Percentiles rank a stretch among this genome's conserved stretches.
Conservation (phyloP, 2,888 invertebrate species). For the Melitaea athalia region DNA sequence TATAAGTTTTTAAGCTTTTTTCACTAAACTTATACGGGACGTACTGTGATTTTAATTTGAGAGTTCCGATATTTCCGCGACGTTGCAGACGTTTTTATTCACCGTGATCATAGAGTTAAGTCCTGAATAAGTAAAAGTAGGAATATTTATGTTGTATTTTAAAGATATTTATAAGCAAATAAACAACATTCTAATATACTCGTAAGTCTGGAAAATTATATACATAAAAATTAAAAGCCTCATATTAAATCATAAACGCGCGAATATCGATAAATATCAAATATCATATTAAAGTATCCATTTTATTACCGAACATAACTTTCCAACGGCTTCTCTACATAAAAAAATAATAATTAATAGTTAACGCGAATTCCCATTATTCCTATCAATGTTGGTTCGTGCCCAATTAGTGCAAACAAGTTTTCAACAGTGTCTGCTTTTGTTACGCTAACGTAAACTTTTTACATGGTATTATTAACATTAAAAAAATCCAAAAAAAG, state of each 20-base stretch:
- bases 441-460: conserved; percentile 35
- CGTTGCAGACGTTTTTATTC: too few relatives aligned
- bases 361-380: conserved; percentile 22
- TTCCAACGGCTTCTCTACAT: conserved; percentile 26
- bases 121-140: too few relatives aligned
- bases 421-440: conserved; percentile 36
- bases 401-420: conserved; percentile 33
- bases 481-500: conserved; percentile 17
- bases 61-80: too few relatives aligned
- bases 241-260: conserved; percentile 16
- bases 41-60: too few relatives aligned
- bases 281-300: conserved; percentile 24
- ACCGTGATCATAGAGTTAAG: too few relatives aligned
- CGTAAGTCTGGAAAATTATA: not conserved
- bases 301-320: conserved; percentile 29
- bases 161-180: too few relatives aligned
- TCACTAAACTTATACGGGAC: too few relatives aligned
- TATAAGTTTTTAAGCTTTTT: too few relatives aligned
- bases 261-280: conserved; percentile 14
- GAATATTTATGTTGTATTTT: too few relatives aligned
- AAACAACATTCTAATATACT: not conserved
- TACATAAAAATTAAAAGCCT: not conserved
- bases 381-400: conserved; percentile 27
- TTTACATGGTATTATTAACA: conserved; percentile 31
- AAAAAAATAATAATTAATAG: conserved; percentile 28